Percentiles rank a stretch among this genome's conserved stretches.
Conservation (phyloP, 2,888 invertebrate genomes). For the Catotricha subobsoleta region DNA sequence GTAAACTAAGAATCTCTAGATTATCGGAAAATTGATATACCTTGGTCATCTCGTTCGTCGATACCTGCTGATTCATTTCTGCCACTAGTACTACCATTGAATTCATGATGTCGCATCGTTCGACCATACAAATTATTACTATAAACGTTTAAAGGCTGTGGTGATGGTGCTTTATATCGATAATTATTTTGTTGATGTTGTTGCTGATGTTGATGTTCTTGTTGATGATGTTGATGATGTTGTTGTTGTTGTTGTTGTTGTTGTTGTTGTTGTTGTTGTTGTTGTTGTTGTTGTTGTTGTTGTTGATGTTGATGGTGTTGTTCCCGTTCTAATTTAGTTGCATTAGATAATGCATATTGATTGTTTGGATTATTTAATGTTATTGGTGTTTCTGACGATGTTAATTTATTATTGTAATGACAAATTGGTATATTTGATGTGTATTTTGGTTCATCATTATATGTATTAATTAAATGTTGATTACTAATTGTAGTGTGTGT, state of each 20-base stretch:
- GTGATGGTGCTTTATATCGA: conserved; percentile 9
- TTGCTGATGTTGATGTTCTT: conserved; percentile 8
- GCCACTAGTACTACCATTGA: conserved; percentile 2
- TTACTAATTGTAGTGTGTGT: not conserved
- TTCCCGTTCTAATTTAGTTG: conserved; percentile 5
- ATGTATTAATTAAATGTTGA: not conserved
- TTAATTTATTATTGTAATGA: not conserved
- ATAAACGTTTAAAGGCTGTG: conserved; percentile 12
- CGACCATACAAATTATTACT: conserved; percentile 13
- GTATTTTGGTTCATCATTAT: not conserved
- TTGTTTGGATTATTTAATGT: conserved; percentile 9
- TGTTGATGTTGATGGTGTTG: conserved; percentile 12
- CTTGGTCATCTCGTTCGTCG: not conserved
- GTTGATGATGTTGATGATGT: conserved; percentile 10
- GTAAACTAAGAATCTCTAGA: too few relatives aligned
- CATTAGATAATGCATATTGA: conserved; percentile 8
- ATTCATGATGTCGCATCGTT: conserved; percentile 9
- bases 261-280: conserved; percentile 6
- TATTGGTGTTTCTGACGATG: conserved; percentile 15
- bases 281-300: conserved; percentile 6
- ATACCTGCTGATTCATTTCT: not conserved
- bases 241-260: conserved; percentile 8
- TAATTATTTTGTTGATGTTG: too few relatives aligned
- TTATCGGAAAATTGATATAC: not conserved
- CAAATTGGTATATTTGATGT: conserved; percentile 3